A percentile compares a stretch with the other conserved stretches of the same genome.
Evolutionary conservation across 1,140 invertebrate genomes (phyloP).

Genomic region (Venustaconcha ellipsiformis): DNA sequence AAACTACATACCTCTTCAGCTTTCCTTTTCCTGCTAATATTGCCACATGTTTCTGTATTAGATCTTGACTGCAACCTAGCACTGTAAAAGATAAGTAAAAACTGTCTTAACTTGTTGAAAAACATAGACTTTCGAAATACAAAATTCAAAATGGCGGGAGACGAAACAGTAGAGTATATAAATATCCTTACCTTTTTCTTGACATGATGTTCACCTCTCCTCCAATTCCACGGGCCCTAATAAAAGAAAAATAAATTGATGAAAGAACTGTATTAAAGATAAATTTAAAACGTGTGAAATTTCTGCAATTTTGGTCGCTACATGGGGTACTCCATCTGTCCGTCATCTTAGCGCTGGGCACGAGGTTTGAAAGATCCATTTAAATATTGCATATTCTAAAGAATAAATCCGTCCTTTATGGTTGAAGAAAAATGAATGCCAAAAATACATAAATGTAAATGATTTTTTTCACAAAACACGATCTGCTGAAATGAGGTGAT

Average conservation of each 20-base stretch:
- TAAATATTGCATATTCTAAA: too few species aligned
- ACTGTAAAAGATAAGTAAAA: slow-evolving; percentile 39
- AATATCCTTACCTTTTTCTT: slow-evolving; percentile 51
- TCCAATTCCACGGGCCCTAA: slow-evolving; percentile 13
- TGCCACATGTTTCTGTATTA: slow-evolving; percentile 33
- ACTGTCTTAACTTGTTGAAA: background rate
- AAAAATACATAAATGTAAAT: too few species aligned
- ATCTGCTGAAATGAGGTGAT: too few species aligned
- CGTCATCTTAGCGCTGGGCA: too few species aligned
- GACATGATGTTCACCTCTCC: slow-evolving; percentile 41
- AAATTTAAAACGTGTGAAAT: too few species aligned
- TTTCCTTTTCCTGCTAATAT: slow-evolving; percentile 47
- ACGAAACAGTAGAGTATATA: slow-evolving; percentile 5
- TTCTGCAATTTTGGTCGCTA: too few species aligned
- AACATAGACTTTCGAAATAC: background rate
- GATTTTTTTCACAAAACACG: too few species aligned
- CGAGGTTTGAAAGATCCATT: too few species aligned
- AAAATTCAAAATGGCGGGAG: slow-evolving; percentile 47
- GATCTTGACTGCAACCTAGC: slow-evolving; percentile 42
- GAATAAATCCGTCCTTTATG: too few species aligned
- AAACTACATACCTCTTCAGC: slow-evolving; percentile 48
- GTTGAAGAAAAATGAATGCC: too few species aligned
- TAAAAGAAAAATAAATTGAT: slow-evolving; percentile 1
- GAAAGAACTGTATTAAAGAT: too few species aligned
- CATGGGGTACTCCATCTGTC: too few species aligned